phyloP scores from a whole-genome alignment of 2,888 invertebrate species.

The Crossocerus cetratus region DNA sequence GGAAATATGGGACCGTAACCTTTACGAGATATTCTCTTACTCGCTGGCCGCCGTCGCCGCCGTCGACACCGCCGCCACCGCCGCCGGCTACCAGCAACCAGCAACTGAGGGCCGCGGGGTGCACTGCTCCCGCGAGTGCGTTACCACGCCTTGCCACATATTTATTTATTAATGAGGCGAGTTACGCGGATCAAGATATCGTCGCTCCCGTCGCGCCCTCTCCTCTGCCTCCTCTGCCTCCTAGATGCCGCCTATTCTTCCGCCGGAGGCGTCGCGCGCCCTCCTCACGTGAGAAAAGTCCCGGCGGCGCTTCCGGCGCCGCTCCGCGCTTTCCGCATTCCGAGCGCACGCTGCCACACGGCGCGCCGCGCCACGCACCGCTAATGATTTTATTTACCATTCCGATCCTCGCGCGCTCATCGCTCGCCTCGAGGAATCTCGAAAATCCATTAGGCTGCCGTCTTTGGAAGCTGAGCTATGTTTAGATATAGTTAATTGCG shows the following conservation, averaged over 20 bases:
- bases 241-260: slow-evolving; percentile 21
- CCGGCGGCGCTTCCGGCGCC: slow-evolving; percentile 11
- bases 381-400: slow-evolving; percentile 9
- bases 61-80: no score
- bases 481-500: no score
- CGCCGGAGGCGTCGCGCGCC: not conserved
- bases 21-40: slow-evolving; percentile 59
- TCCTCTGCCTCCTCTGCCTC: no score
- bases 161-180: slow-evolving; percentile 61
- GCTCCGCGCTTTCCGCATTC: slow-evolving; percentile 42
- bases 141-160: slow-evolving; percentile 45
- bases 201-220: slow-evolving; percentile 14
- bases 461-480: no score
- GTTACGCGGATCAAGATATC: slow-evolving; percentile 51
- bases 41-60: no score
- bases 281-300: slow-evolving; percentile 35
- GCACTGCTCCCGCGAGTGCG: slow-evolving; percentile 41
- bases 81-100: no score
- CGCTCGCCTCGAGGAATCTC: no score
- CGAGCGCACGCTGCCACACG: slow-evolving; percentile 15
- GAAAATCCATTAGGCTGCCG: no score
- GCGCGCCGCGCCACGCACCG: slow-evolving; percentile 15
- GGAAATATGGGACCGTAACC: slow-evolving; percentile 58
- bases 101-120: no score
- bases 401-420: not conserved